Evolutionary conservation across 2,888 invertebrate genomes (phyloP).

Genomic region (Camptogramma bilineatum): DNA sequence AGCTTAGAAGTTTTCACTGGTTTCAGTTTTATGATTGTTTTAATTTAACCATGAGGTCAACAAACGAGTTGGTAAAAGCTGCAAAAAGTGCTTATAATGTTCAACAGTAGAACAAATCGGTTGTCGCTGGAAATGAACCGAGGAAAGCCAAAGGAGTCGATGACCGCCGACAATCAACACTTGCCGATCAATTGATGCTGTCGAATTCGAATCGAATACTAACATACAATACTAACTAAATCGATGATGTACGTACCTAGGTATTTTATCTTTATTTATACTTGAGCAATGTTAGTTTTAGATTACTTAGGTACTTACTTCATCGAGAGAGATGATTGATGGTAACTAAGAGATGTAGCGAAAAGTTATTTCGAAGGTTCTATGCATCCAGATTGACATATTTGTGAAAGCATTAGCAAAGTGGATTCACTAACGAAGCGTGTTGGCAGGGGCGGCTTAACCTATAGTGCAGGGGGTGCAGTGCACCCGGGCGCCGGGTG

Average conservation of each 20-base stretch:
- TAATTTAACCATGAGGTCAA: background rate
- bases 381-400: too few species aligned
- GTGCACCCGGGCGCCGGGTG: too few species aligned
- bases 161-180: slow-evolving; percentile 54
- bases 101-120: slow-evolving; percentile 66
- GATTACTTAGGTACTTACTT: background rate
- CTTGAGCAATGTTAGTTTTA: background rate
- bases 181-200: slow-evolving; percentile 59
- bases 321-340: too few species aligned
- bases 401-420: too few species aligned
- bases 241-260: background rate
- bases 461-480: too few species aligned
- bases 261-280: background rate
- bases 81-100: slow-evolving; percentile 35
- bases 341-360: too few species aligned
- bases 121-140: slow-evolving; percentile 64
- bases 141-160: slow-evolving; percentile 54
- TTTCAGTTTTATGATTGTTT: background rate
- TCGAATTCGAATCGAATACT: slow-evolving; percentile 25
- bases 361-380: too few species aligned
- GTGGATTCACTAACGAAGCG: too few species aligned
- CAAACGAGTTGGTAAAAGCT: slow-evolving; percentile 28
- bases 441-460: too few species aligned
- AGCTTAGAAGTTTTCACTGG: too few species aligned
- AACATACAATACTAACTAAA: slow-evolving; percentile 16